phyloP scores from a whole-genome alignment of 2,888 invertebrate genomes.

The Leptinotarsa rubiginosa region DNA sequence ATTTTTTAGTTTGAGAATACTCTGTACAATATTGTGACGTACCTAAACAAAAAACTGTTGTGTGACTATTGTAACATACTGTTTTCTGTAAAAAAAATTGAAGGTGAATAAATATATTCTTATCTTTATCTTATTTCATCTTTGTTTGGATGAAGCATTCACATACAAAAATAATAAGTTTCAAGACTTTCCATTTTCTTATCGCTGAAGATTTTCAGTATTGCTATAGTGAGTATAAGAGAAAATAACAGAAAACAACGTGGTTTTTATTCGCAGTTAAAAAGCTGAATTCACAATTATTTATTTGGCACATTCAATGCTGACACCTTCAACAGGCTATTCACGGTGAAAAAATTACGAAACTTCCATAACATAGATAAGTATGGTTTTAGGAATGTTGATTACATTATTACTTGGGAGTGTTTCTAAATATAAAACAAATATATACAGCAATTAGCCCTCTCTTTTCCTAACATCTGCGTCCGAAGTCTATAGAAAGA shows the following conservation, averaged over 20 bases:
- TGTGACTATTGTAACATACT: no score
- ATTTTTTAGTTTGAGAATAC: no score
- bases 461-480: slow-evolving; percentile 6
- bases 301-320: neutral
- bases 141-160: no score
- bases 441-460: slow-evolving; percentile 8
- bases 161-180: no score
- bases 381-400: slow-evolving; percentile 21
- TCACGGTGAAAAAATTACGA: slow-evolving; percentile 9
- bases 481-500: neutral
- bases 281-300: neutral
- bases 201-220: no score
- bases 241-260: neutral
- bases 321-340: neutral
- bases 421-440: slow-evolving; percentile 22
- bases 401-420: slow-evolving; percentile 26
- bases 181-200: no score
- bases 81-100: no score
- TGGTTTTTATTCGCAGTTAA: neutral
- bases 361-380: slow-evolving; percentile 11
- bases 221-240: no score
- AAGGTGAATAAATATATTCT: no score
- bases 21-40: no score
- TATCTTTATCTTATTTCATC: no score
- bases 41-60: no score